Evolutionary conservation across 1,140 invertebrate genomes (phyloP).

Genomic region (Brachionus angularis): DNA sequence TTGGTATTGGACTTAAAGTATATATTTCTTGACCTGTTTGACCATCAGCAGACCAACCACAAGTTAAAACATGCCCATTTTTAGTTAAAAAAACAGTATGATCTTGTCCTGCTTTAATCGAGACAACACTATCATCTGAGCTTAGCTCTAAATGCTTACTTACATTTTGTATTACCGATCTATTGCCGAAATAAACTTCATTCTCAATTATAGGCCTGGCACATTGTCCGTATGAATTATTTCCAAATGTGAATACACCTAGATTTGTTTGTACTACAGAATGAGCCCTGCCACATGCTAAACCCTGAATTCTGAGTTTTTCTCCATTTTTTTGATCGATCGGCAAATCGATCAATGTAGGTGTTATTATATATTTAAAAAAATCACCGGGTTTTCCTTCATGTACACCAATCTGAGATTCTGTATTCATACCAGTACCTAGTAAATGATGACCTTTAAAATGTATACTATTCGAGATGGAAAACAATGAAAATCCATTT

Average conservation of each 20-base stretch:
- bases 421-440: conserved; percentile 83
- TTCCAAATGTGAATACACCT: conserved; percentile 74
- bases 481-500: conserved; percentile 81
- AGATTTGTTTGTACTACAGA: conserved; percentile 70
- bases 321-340: conserved; percentile 51
- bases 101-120: conserved; percentile 81
- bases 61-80: conserved; percentile 75
- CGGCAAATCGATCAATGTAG: conserved; percentile 72
- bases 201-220: conserved; percentile 72
- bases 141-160: conserved; percentile 29
- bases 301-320: conserved; percentile 59
- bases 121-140: conserved; percentile 45
- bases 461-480: conserved; percentile 57
- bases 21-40: conserved; percentile 63
- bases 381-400: conserved; percentile 48
- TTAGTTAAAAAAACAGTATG: conserved; percentile 75
- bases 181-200: conserved; percentile 66
- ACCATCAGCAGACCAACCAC: conserved; percentile 89
- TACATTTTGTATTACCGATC: conserved; percentile 36
- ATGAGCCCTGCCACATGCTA: conserved; percentile 82
- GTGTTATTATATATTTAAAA: conserved; percentile 69
- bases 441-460: conserved; percentile 67
- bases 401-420: conserved; percentile 76
- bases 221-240: conserved; percentile 91
- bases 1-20: conserved; percentile 46